Evolutionary conservation across 2,888 invertebrate species (phyloP).

Genomic region (Callimorpha dominula): DNA sequence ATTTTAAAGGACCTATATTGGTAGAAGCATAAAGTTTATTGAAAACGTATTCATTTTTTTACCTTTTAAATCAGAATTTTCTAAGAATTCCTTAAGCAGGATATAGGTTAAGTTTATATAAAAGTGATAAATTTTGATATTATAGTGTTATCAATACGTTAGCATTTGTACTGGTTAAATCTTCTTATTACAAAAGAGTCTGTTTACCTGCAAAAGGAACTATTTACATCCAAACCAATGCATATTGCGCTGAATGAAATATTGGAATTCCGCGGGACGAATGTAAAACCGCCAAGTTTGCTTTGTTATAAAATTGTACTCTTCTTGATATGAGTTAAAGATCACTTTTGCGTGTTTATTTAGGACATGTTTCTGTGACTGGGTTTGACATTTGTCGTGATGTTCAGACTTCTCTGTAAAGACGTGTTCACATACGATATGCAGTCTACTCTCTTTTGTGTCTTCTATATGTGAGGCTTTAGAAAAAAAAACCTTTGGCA

Average conservation of each 20-base stretch:
- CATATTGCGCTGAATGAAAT: constrained; percentile 66
- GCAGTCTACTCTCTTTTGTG: too few relatives aligned
- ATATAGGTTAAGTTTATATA: too few relatives aligned
- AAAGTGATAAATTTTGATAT: too few relatives aligned
- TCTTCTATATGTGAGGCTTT: too few relatives aligned
- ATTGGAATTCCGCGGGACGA: constrained; percentile 68
- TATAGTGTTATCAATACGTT: too few relatives aligned
- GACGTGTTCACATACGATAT: constrained; percentile 28
- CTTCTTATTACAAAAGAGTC: too few relatives aligned
- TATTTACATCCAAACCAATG: constrained; percentile 57
- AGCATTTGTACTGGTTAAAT: too few relatives aligned
- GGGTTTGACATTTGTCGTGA: constrained; percentile 71
- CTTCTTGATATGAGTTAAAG: constrained; percentile 35
- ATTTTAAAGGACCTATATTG: neutral
- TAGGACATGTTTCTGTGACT: constrained; percentile 56
- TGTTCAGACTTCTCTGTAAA: constrained; percentile 57
- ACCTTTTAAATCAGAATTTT: neutral
- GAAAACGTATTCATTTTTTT: neutral
- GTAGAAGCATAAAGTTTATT: neutral
- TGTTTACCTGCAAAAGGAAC: constrained; percentile 27
- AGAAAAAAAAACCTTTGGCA: too few relatives aligned
- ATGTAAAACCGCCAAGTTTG: constrained; percentile 45
- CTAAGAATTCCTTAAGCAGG: neutral
- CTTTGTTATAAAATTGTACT: constrained; percentile 23
- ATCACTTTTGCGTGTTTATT: constrained; percentile 38